Base-by-base conservation (phyloP, 2,797 vertebrate species). In the Trachops cirrhosus region DNA sequence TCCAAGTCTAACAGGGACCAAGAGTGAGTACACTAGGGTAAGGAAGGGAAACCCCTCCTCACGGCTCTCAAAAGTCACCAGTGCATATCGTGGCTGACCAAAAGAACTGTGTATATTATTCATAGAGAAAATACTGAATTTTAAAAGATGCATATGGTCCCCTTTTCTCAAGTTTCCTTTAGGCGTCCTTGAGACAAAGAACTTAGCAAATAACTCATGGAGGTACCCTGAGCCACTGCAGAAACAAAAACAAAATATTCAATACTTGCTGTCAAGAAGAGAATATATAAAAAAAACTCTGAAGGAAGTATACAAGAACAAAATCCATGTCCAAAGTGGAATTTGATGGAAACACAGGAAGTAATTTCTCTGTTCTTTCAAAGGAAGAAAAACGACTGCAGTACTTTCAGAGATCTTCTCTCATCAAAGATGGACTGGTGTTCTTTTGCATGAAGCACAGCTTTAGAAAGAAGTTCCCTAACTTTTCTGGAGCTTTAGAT, bases 391-490 rank as follows among this genome's bases (percentile, higher is more conserved):
- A 67, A 52, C 52, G 18, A 29, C 26, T 12, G 16, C 0, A 59
- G 22, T 3, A 34, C 37, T 84, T 84, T 37, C 4, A 62, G 7
- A 1, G 26, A 74, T 59, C 19, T 71, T 12, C 10, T 64, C 86
- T 84, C 70, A 85, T 67, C 3, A 62, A 83, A 93, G 89, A 68
- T 32, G 37, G 21, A 64, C 2, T 9, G 15, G 21, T 88, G 9
- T 73, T 90, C 73, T 78, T 85, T 67, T 48, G 3, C 14, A 32
- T n/a, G 52, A 88, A 16, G 22, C 21, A 15, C 7, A 78, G 21
- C 32, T 48, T 94, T 41, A 71, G 21, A 87, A 94, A 78, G 32
- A 94, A 95, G 59, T 62, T 94, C 39, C 64, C 48, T 73, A 79
- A 44, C 18, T 93, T 77, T 71, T 75, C 75, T 78, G 46, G 37